phyloP scores from a whole-genome alignment of 2,113 vertebrate species.

The Plestiodon gilberti region DNA sequence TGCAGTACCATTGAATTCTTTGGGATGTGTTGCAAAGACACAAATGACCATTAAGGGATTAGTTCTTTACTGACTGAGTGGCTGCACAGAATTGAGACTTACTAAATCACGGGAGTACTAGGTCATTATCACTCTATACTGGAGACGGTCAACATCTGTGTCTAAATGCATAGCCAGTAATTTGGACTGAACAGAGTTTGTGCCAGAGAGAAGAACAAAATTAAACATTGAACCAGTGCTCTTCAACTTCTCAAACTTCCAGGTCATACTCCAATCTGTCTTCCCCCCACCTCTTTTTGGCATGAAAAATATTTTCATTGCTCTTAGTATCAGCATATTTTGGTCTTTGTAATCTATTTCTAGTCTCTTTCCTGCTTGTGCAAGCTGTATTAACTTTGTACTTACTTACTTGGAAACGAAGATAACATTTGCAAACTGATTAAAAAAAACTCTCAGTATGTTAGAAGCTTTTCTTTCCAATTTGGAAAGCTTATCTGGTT shows the following conservation, averaged over 20 bases:
- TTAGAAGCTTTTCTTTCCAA: constrained; percentile 34
- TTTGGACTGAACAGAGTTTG: constrained; percentile 48
- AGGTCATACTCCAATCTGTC: constrained; percentile 65
- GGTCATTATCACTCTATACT: constrained; percentile 76
- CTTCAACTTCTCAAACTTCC: constrained; percentile 64
- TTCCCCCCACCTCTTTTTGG: constrained; percentile 56
- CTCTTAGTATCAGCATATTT: constrained; percentile 69
- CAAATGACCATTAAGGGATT: constrained; percentile 85
- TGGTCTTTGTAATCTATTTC: constrained; percentile 59
- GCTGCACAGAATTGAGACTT: constrained; percentile 60
- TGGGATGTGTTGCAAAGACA: constrained; percentile 68
- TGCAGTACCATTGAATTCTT: constrained; percentile 67
- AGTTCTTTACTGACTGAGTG: constrained; percentile 66
- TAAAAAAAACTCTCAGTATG: constrained; percentile 36
- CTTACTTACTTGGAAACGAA: constrained; percentile 53
- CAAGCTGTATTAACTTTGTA: constrained; percentile 60
- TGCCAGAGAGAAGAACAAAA: constrained; percentile 62
- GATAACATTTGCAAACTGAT: constrained; percentile 58
- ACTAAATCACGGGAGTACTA: constrained; percentile 74
- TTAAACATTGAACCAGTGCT: constrained; percentile 63
- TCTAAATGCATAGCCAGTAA: constrained; percentile 70
- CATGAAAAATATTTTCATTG: constrained; percentile 54
- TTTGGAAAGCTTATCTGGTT: constrained; percentile 35
- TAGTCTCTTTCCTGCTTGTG: constrained; percentile 59
- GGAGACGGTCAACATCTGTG: constrained; percentile 66